These are phyloP conservation scores for Anneissia japonica DNA, from an alignment of 35 echinoderm and acorn worm species.

Conservation along the genomic window DNA sequence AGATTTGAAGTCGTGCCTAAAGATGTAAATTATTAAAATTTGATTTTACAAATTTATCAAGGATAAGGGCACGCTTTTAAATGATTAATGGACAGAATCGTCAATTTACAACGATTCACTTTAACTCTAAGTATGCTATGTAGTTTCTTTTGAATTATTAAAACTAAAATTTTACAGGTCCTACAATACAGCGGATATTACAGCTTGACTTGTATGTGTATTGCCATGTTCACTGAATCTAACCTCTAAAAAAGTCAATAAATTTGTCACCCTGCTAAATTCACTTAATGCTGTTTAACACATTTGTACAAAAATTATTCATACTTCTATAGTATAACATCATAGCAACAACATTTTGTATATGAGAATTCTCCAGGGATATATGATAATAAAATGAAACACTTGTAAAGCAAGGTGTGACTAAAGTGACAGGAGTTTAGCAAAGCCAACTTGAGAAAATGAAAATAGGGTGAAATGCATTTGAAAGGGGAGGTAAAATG, in stretches of 20 bases:
- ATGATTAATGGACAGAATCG: too few species aligned
- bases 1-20: too few species aligned
- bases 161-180: too few species aligned
- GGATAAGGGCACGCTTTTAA: too few species aligned
- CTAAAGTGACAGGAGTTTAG: background rate
- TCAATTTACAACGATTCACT: too few species aligned
- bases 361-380: background rate
- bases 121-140: too few species aligned
- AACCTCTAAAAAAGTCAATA: background rate
- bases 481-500: too few species aligned
- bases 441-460: background rate
- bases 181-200: too few species aligned
- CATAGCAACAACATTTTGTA: background rate
- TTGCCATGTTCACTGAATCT: background rate
- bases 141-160: background rate
- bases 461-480: too few species aligned
- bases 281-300: background rate
- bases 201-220: background rate
- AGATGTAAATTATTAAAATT: too few species aligned
- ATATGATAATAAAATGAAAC: background rate
- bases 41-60: too few species aligned
- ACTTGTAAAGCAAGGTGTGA: background rate
- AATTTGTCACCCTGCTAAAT: background rate
- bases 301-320: background rate
- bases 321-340: background rate